Percentiles rank a stretch among this genome's conserved stretches.
Evolutionary conservation across 2,113 vertebrate species (phyloP).

Genomic region (Phaethornis superciliosus): DNA sequence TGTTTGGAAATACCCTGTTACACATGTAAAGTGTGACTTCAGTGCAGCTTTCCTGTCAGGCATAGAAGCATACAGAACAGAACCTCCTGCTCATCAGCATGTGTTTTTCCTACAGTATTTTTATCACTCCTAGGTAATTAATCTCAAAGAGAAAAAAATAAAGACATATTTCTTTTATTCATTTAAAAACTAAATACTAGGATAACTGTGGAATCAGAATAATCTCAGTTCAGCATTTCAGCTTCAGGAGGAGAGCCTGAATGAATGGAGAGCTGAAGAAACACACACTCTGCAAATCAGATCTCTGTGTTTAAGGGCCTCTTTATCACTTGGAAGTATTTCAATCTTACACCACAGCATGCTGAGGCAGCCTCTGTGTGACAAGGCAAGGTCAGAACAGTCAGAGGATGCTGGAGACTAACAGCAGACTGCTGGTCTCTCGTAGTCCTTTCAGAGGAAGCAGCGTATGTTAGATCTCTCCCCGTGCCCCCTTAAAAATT

Average conservation of each 20-base stretch:
- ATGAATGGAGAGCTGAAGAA: neutral
- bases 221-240: neutral
- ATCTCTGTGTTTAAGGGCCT: neutral
- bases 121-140: neutral
- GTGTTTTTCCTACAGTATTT: neutral
- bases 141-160: neutral
- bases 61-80: accelerated
- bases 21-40: neutral
- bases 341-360: neutral
- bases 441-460: neutral
- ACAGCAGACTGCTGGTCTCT: neutral
- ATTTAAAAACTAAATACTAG: neutral
- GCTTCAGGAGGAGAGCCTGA: neutral
- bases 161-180: accelerated
- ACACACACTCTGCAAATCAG: neutral
- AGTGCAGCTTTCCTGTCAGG: neutral
- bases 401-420: neutral
- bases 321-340: neutral
- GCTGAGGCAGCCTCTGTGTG: neutral
- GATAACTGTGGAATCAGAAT: neutral
- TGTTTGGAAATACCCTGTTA: no score
- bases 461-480: neutral
- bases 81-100: neutral
- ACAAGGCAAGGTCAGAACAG: neutral
- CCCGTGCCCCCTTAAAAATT: neutral